Conservation (phyloP, 2,888 invertebrate genomes). For the Melieria picta region DNA sequence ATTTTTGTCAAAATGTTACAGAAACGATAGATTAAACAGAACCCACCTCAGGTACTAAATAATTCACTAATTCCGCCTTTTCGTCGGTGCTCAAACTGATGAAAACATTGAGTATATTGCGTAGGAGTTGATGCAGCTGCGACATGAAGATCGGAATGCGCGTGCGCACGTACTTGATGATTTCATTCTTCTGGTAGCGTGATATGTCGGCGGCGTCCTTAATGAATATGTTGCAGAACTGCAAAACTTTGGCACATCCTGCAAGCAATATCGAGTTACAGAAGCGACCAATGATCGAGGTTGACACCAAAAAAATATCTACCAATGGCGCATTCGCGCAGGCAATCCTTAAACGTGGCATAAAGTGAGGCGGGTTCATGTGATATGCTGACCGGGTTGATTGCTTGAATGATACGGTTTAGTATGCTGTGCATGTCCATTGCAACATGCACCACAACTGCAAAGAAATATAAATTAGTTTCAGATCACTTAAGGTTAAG, state of each 20-base stretch:
- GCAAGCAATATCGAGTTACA: not conserved
- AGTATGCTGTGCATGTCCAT: conserved; percentile 74
- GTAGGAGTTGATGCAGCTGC: conserved; percentile 71
- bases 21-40: not conserved
- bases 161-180: conserved; percentile 74
- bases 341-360: conserved; percentile 72
- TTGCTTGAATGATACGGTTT: conserved; percentile 71
- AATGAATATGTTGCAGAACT: conserved; percentile 74
- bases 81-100: conserved; percentile 70
- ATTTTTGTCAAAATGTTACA: not conserved
- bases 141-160: conserved; percentile 74
- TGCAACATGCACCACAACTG: conserved; percentile 73
- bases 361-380: conserved; percentile 72
- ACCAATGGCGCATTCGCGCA: conserved; percentile 73
- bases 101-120: conserved; percentile 71
- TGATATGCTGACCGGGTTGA: conserved; percentile 66
- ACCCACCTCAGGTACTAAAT: conserved; percentile 74
- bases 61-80: conserved; percentile 72
- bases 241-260: conserved; percentile 69
- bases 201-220: conserved; percentile 72
- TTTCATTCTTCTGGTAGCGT: conserved; percentile 73
- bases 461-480: conserved; percentile 45
- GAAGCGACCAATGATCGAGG: not conserved
- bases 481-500: not conserved
- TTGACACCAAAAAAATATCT: conserved; percentile 36